Evolutionary conservation across 2,797 vertebrate species (phyloP).

Genomic region (Setipinna tenuifilis): DNA sequence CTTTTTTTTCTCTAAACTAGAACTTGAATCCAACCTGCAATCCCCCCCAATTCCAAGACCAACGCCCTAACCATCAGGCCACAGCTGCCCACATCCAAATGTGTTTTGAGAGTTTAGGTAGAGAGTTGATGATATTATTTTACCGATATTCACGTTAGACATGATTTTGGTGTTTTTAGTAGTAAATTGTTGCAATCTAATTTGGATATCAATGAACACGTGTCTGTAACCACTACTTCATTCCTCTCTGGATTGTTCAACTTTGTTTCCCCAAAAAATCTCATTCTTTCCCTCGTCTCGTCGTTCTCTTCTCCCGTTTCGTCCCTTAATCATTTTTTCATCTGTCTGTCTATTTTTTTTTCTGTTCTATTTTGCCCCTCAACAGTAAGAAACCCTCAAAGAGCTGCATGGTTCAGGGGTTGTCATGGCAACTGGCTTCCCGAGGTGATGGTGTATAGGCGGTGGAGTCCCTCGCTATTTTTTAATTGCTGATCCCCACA

Average conservation of each 20-base stretch:
- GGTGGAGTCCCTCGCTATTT: slow-evolving; percentile 51
- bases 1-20: too few species aligned
- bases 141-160: background rate
- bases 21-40: too few species aligned
- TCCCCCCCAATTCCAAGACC: too few species aligned
- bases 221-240: background rate
- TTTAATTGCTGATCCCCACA: slow-evolving; percentile 54
- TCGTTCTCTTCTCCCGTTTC: background rate
- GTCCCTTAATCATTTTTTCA: background rate
- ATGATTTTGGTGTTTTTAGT: background rate
- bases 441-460: slow-evolving; percentile 42
- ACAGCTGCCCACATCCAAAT: background rate
- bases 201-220: background rate
- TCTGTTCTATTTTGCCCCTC: slow-evolving; percentile 3
- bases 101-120: background rate
- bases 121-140: background rate
- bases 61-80: too few species aligned
- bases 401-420: slow-evolving; percentile 48
- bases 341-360: background rate
- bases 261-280: background rate
- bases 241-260: background rate
- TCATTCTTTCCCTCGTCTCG: background rate
- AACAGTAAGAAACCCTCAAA: slow-evolving; percentile 35
- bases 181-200: background rate
- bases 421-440: slow-evolving; percentile 53